Percentiles rank a stretch among this genome's conserved stretches.
These are phyloP conservation scores for Opisthograptis luteolata DNA, from an alignment of 2,888 invertebrate species.

Conservation along the genomic window DNA sequence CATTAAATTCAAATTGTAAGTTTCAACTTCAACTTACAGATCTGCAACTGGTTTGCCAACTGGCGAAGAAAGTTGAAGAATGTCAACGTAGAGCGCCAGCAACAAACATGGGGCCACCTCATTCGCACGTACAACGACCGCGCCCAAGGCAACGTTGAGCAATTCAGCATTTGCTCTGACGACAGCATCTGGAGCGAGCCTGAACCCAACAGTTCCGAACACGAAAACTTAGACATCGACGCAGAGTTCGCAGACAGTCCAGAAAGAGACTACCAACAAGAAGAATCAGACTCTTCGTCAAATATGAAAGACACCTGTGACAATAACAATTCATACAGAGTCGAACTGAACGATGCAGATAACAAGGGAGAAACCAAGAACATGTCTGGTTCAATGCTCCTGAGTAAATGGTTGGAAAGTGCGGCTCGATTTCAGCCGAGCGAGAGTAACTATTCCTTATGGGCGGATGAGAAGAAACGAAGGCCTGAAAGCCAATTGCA, in stretches of 20 bases:
- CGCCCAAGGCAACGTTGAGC: slow-evolving; percentile 91
- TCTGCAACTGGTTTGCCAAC: slow-evolving; percentile 93
- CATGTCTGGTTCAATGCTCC: slow-evolving; percentile 84
- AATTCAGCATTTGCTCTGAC: slow-evolving; percentile 91
- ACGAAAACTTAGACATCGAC: slow-evolving; percentile 55
- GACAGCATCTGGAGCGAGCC: slow-evolving; percentile 92
- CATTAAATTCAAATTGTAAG: too few relatives aligned
- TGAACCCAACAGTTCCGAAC: slow-evolving; percentile 65
- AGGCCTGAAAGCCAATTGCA: slow-evolving; percentile 58
- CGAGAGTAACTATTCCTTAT: slow-evolving; percentile 88
- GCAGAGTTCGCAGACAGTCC: slow-evolving; percentile 58
- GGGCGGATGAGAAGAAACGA: slow-evolving; percentile 76
- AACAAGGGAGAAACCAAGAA: slow-evolving; percentile 49
- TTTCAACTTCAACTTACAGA: slow-evolving; percentile 77
- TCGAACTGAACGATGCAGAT: slow-evolving; percentile 27
- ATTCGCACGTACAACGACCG: slow-evolving; percentile 89
- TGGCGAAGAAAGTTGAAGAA: slow-evolving; percentile 92
- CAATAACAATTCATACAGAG: slow-evolving; percentile 67
- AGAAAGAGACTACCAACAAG: slow-evolving; percentile 58
- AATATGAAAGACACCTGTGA: slow-evolving; percentile 61
- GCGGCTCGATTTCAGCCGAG: slow-evolving; percentile 89
- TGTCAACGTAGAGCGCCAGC: slow-evolving; percentile 87
- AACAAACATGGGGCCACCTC: slow-evolving; percentile 89
- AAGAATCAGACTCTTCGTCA: slow-evolving; percentile 64
- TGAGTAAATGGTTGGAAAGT: slow-evolving; percentile 91